Evolutionary conservation across 2,113 vertebrate species (phyloP).

Genomic region (Channa argus): DNA sequence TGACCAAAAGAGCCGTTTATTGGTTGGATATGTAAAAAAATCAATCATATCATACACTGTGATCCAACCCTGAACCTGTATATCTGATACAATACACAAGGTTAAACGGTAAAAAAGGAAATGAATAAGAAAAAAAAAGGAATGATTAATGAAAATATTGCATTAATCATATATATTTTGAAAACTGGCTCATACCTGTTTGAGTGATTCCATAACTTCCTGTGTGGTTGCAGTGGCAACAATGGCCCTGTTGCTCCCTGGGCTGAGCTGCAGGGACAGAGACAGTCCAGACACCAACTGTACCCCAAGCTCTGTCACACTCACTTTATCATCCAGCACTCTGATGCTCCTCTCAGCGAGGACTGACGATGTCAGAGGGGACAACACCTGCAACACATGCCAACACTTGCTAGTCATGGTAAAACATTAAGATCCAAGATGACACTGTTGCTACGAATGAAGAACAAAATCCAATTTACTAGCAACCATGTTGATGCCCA

Average conservation of each 20-base stretch:
- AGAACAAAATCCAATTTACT: neutral
- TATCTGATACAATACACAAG: constrained; percentile 20
- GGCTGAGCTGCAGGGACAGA: constrained; percentile 88
- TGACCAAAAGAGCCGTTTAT: constrained; percentile 36
- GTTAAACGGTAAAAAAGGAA: no score
- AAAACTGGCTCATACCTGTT: constrained; percentile 86
- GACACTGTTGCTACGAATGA: neutral
- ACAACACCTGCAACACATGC: constrained; percentile 87
- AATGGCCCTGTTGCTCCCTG: constrained; percentile 86
- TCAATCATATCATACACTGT: constrained; percentile 12
- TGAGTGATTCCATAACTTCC: constrained; percentile 87
- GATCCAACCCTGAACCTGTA: constrained; percentile 23
- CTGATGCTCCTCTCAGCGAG: constrained; percentile 93
- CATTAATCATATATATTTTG: neutral
- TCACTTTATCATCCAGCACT: constrained; percentile 95
- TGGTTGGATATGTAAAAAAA: constrained; percentile 62
- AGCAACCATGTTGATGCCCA: neutral
- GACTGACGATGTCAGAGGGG: constrained; percentile 92
- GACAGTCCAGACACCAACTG: constrained; percentile 95
- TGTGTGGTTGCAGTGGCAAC: constrained; percentile 88
- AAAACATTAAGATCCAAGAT: neutral
- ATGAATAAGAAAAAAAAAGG: neutral
- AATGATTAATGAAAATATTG: neutral
- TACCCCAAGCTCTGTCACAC: constrained; percentile 91
- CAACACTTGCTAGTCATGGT: constrained; percentile 10